These are phyloP conservation scores for Drosophila sordidula DNA, from an alignment of 2,888 invertebrate genomes.

Conservation along the genomic window DNA sequence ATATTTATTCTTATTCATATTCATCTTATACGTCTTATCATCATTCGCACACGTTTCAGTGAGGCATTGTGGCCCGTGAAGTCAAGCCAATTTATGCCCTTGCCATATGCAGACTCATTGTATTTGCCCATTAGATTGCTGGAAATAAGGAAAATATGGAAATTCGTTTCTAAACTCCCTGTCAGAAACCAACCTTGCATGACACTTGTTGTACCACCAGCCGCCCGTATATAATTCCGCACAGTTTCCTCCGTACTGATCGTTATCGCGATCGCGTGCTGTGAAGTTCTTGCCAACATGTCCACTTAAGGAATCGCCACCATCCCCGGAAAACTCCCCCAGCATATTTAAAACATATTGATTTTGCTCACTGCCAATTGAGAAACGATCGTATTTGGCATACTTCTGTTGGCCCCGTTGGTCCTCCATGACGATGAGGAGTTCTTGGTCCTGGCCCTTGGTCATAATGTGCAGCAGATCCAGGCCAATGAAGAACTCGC, in stretches of 20 bases:
- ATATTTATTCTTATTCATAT: too few relatives aligned
- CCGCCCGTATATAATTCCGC: slow-evolving; percentile 89
- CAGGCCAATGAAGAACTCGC: slow-evolving; percentile 90
- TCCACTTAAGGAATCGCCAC: slow-evolving; percentile 89
- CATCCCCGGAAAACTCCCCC: slow-evolving; percentile 87
- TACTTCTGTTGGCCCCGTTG: slow-evolving; percentile 86
- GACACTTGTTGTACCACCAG: slow-evolving; percentile 91
- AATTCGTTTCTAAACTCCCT: background rate
- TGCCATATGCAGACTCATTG: slow-evolving; percentile 86
- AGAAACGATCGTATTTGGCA: slow-evolving; percentile 88
- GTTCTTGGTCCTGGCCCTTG: slow-evolving; percentile 85
- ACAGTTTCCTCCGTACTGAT: slow-evolving; percentile 89
- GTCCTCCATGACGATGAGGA: slow-evolving; percentile 88
- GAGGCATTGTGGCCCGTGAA: slow-evolving; percentile 88
- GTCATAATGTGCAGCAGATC: slow-evolving; percentile 87
- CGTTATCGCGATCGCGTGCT: slow-evolving; percentile 89
- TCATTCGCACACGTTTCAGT: slow-evolving; percentile 87
- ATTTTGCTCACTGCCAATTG: slow-evolving; percentile 88
- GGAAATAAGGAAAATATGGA: slow-evolving; percentile 7
- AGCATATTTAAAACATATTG: slow-evolving; percentile 88
- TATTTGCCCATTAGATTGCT: slow-evolving; percentile 90
- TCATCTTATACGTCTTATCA: slow-evolving; percentile 86
- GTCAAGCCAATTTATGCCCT: slow-evolving; percentile 89
- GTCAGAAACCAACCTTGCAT: slow-evolving; percentile 85
- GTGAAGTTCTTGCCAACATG: slow-evolving; percentile 90